Percentiles rank a stretch among this genome's conserved stretches.
Conservation (phyloP, 2,888 invertebrate genomes). For the Parthenolecanium corni region DNA sequence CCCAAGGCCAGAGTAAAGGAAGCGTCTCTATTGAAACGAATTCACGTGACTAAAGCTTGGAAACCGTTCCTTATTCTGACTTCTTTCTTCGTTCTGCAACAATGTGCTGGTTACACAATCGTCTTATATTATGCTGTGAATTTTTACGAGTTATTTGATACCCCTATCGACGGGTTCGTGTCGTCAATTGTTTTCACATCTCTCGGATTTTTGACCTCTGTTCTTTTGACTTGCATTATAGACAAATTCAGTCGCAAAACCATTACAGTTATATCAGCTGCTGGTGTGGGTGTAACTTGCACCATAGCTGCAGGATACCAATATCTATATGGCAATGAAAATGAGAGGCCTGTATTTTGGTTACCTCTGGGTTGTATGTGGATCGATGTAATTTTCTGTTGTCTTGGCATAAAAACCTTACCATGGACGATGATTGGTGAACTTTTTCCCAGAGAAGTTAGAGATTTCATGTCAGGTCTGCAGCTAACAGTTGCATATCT, state of each 20-base stretch:
- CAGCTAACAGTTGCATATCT: conserved; percentile 57
- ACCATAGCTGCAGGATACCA: conserved; percentile 37
- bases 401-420: conserved; percentile 54
- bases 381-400: conserved; percentile 57
- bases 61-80: conserved; percentile 56
- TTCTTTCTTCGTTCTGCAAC: conserved; percentile 55
- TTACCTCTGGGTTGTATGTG: conserved; percentile 49
- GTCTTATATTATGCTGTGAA: conserved; percentile 59
- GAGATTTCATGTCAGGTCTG: conserved; percentile 3
- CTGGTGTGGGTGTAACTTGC: conserved; percentile 52
- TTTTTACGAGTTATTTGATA: conserved; percentile 55
- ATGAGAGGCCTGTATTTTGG: conserved; percentile 37
- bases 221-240: conserved; percentile 53
- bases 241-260: conserved; percentile 51
- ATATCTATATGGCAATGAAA: conserved; percentile 33
- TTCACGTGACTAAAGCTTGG: conserved; percentile 47
- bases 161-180: conserved; percentile 52
- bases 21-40: conserved; percentile 30
- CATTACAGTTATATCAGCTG: conserved; percentile 51
- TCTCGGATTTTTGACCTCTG: conserved; percentile 37
- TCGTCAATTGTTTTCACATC: conserved; percentile 57
- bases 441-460: conserved; percentile 3
- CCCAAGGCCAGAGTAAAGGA: not conserved
- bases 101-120: conserved; percentile 59
- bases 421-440: conserved; percentile 10